Evolutionary conservation across 2,888 invertebrate species (phyloP).

Genomic region (Yponomeuta malinellus): DNA sequence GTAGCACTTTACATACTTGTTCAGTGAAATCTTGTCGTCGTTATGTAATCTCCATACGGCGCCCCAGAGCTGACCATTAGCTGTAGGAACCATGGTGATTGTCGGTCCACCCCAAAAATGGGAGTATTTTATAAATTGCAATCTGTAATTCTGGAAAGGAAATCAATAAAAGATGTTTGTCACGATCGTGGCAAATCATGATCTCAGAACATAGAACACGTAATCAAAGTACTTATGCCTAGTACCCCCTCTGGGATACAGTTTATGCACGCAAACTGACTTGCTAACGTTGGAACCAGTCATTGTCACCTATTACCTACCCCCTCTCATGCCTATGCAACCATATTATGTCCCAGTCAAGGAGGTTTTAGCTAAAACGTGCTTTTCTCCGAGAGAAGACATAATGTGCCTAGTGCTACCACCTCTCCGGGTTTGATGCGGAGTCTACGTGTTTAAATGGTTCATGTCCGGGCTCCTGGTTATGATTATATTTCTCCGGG

Average conservation of each 20-base stretch:
- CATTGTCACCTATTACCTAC: too few relatives aligned
- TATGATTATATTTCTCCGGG: too few relatives aligned
- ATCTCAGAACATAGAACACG: not conserved
- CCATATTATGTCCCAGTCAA: too few relatives aligned
- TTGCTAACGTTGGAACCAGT: not conserved
- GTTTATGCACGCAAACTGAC: not conserved
- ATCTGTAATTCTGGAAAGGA: constrained; percentile 76
- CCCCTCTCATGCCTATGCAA: too few relatives aligned
- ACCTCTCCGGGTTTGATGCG: too few relatives aligned
- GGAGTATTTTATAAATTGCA: constrained; percentile 80
- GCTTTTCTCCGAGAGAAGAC: too few relatives aligned
- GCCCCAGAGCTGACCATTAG: constrained; percentile 81
- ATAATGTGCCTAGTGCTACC: too few relatives aligned
- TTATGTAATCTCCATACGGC: constrained; percentile 83
- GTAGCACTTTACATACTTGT: constrained; percentile 70
- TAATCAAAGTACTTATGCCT: too few relatives aligned
- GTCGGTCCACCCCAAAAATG: constrained; percentile 87
- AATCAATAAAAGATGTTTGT: not conserved
- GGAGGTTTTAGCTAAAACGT: too few relatives aligned
- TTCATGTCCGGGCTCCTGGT: too few relatives aligned
- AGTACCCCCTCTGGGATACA: not conserved
- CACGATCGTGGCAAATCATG: not conserved
- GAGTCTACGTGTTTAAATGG: too few relatives aligned
- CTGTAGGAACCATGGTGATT: constrained; percentile 84
- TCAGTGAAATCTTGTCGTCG: constrained; percentile 75